phyloP scores from a whole-genome alignment of 1,140 invertebrate genomes.

The Drosophila neocordata region DNA sequence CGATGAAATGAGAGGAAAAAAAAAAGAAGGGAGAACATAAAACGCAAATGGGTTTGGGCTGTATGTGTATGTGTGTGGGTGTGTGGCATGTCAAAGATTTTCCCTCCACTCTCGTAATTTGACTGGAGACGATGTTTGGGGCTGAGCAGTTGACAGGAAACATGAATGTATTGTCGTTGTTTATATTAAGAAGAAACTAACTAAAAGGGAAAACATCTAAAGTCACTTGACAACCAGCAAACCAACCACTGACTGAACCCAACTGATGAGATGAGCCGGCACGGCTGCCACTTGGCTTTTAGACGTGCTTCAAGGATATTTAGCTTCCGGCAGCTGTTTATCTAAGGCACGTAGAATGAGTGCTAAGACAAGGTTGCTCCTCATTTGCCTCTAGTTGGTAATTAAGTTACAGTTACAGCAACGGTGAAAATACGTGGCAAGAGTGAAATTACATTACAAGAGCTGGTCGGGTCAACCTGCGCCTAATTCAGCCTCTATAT shows the following conservation, averaged over 20 bases:
- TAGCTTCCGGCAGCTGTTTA: conserved; percentile 35
- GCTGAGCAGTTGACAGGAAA: conserved; percentile 42
- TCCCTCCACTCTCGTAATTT: not conserved
- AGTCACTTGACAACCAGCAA: conserved; percentile 40
- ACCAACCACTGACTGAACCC: not conserved
- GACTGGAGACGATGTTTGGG: conserved; percentile 8
- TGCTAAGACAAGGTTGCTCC: conserved; percentile 19
- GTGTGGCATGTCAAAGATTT: conserved; percentile 5
- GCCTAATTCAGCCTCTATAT: not conserved
- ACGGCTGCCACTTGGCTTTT: conserved; percentile 1
- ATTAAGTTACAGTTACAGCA: conserved; percentile 69
- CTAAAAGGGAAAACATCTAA: conserved; percentile 26
- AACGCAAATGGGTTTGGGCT: conserved; percentile 16
- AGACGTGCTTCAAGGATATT: not conserved
- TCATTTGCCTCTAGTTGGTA: conserved; percentile 59
- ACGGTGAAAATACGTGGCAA: conserved; percentile 43
- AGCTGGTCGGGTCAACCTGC: not conserved
- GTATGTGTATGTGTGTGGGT: conserved; percentile 10
- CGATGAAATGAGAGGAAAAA: conserved; percentile 28
- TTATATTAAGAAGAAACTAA: conserved; percentile 3
- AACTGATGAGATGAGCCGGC: not conserved
- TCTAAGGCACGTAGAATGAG: conserved; percentile 58
- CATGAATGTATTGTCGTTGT: conserved; percentile 45
- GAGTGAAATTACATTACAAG: conserved; percentile 28
- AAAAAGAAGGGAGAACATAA: conserved; percentile 58